Base-by-base conservation (phyloP, 2,797 vertebrate genomes). In the Sebastes paucispinis region DNA sequence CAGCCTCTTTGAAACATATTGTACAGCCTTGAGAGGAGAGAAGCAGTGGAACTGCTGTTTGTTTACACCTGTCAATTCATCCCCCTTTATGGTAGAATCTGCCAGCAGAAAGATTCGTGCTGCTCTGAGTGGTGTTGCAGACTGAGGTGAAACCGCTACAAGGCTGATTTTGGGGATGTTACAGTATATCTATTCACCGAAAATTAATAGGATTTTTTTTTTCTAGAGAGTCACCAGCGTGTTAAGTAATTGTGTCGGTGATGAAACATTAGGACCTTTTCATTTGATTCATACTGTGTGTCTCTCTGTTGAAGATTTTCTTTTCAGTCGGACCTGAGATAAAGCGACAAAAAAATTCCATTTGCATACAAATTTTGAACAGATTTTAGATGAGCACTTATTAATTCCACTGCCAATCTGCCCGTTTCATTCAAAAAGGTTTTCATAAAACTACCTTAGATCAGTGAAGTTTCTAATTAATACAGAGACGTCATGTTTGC, bases 21-120 rank as follows among this genome's bases (percentile, higher is more conserved):
- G 47, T 82, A 62, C 60, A 76, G 81, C 71, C 81, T 85, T 82
- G 74, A 83, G 69, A 86, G 72, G 64, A 79, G 69, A 88, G 75
- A 84, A 54, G 27, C 73, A 79, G 59, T 60, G 47, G 57, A 85
- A 77, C 78, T 29, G 76, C 83, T 82, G 52, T 87, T 90, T 91
- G 86, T 89, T 83, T 82, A 88, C 84, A 88, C 83, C 79, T 82
- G 73, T 87, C 80, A 62, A 78, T 91, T 80, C 74, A 87, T 91
- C 70, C 73, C 72, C 43, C 71, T 77, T 75, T 76, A 84, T 64
- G 82, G 79, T 81, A 66, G 78, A 87, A 62, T 50, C 80, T 88
- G 87, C 74, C 78, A 73, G 81, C 58, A 89, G 68, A 85, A 67
- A 86, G 80, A 90, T 73, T 84, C 43, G 73, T 81, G 75, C 73